Evolutionary conservation across 2,113 vertebrate species (phyloP).

Genomic region (Pseudorectes ferrugineus): DNA sequence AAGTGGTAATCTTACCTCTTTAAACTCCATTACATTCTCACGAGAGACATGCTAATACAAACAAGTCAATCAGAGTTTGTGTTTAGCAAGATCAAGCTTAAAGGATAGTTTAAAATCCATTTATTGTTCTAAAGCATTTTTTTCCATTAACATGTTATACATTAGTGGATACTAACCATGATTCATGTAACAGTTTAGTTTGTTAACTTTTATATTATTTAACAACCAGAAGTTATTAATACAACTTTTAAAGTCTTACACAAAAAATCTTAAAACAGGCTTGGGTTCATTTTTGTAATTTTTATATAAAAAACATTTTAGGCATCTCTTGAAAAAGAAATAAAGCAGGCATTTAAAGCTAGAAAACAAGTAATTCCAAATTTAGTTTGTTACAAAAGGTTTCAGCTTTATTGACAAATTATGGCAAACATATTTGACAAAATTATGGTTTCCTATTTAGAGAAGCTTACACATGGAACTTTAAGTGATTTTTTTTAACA

Average conservation of each 20-base stretch:
- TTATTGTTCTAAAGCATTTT: slow-evolving; percentile 90
- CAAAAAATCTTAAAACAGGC: slow-evolving; percentile 86
- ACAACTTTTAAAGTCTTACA: slow-evolving; percentile 87
- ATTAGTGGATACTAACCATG: slow-evolving; percentile 88
- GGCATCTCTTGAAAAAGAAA: slow-evolving; percentile 86
- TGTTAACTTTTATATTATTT: slow-evolving; percentile 91
- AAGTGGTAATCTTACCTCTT: slow-evolving; percentile 96
- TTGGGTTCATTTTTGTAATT: slow-evolving; percentile 87
- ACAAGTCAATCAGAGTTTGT: slow-evolving; percentile 93
- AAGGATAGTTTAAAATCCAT: slow-evolving; percentile 93
- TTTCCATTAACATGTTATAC: slow-evolving; percentile 90
- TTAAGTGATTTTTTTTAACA: slow-evolving; percentile 95
- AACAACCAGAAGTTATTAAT: slow-evolving; percentile 90
- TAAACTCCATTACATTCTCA: slow-evolving; percentile 96
- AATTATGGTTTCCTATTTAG: slow-evolving; percentile 95
- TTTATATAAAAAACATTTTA: slow-evolving; percentile 88
- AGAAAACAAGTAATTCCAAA: slow-evolving; percentile 87
- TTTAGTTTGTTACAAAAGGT: slow-evolving; percentile 90
- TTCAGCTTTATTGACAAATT: slow-evolving; percentile 90
- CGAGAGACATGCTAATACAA: slow-evolving; percentile 90
- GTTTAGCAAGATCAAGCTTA: slow-evolving; percentile 97
- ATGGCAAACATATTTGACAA: slow-evolving; percentile 91
- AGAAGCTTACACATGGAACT: slow-evolving; percentile 93
- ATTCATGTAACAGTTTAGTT: slow-evolving; percentile 89
- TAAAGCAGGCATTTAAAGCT: slow-evolving; percentile 88